Conservation (phyloP, 2,888 invertebrate species). For the Tipula unca region DNA sequence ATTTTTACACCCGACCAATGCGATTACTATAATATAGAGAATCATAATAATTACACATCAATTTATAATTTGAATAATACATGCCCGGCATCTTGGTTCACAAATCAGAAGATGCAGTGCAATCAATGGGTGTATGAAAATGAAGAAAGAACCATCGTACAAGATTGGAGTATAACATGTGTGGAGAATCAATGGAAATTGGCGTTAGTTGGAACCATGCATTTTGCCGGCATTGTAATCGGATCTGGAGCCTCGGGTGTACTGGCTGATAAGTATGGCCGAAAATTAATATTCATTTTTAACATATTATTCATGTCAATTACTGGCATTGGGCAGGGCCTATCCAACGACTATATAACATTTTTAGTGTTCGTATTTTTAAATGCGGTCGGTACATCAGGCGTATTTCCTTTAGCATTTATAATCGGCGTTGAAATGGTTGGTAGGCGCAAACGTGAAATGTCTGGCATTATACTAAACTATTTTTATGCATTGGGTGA, state of each 20-base stretch:
- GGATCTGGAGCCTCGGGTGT: slow-evolving; percentile 52
- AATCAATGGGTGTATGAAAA: slow-evolving; percentile 46
- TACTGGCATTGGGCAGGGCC: slow-evolving; percentile 48
- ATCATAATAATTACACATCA: neutral
- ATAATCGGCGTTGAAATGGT: slow-evolving; percentile 58
- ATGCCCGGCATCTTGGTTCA: slow-evolving; percentile 40
- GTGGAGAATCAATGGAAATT: slow-evolving; percentile 52
- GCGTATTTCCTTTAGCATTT: slow-evolving; percentile 52
- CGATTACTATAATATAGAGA: slow-evolving; percentile 30
- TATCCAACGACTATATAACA: slow-evolving; percentile 46
- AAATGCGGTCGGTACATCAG: slow-evolving; percentile 53
- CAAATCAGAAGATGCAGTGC: slow-evolving; percentile 39
- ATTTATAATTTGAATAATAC: neutral
- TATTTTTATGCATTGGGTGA: slow-evolving; percentile 58
- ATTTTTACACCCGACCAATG: slow-evolving; percentile 36
- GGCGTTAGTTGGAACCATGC: slow-evolving; percentile 51
- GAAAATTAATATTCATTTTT: slow-evolving; percentile 49
- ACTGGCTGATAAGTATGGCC: slow-evolving; percentile 54
- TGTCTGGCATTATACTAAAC: slow-evolving; percentile 53
- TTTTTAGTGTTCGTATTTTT: slow-evolving; percentile 48
- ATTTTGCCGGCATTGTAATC: slow-evolving; percentile 54
- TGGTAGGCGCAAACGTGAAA: slow-evolving; percentile 51
- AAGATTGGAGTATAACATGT: slow-evolving; percentile 53
- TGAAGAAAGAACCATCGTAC: slow-evolving; percentile 47
- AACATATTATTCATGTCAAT: slow-evolving; percentile 50